Percentiles rank a stretch among this genome's conserved stretches.
Conservation (phyloP, 2,113 vertebrate genomes). For the Cygnus buccinator region DNA sequence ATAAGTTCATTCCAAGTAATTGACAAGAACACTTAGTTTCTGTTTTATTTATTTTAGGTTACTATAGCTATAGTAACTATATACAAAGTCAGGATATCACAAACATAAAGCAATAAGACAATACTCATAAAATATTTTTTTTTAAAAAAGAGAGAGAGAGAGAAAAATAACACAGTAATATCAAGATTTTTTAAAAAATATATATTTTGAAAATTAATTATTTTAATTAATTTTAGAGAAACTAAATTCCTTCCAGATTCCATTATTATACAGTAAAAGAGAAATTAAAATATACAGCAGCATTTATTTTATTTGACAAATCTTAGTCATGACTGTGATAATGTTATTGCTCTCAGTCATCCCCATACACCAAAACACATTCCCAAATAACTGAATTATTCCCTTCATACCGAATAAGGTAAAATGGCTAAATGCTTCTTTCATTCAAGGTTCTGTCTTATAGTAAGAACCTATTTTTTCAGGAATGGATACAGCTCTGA, state of each 20-base stretch:
- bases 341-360: background rate
- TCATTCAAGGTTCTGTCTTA: background rate
- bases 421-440: background rate
- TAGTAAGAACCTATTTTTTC: background rate
- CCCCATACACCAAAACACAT: background rate
- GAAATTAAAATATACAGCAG: background rate
- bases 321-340: background rate
- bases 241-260: background rate
- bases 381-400: background rate
- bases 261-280: background rate
- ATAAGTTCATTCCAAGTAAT: background rate
- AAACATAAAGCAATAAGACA: background rate
- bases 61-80: slow-evolving; percentile 17
- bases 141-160: background rate
- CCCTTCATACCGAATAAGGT: background rate
- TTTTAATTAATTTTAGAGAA: too few species aligned
- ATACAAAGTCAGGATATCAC: background rate
- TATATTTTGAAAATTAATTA: too few species aligned
- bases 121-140: background rate
- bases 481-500: background rate
- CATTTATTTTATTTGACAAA: background rate
- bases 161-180: background rate
- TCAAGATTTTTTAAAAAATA: background rate
- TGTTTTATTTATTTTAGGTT: slow-evolving; percentile 38
- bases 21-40: background rate